Percentiles rank a stretch among this genome's conserved stretches.
Conservation (phyloP, 2,797 vertebrate genomes). For the Semotilus atromaculatus region DNA sequence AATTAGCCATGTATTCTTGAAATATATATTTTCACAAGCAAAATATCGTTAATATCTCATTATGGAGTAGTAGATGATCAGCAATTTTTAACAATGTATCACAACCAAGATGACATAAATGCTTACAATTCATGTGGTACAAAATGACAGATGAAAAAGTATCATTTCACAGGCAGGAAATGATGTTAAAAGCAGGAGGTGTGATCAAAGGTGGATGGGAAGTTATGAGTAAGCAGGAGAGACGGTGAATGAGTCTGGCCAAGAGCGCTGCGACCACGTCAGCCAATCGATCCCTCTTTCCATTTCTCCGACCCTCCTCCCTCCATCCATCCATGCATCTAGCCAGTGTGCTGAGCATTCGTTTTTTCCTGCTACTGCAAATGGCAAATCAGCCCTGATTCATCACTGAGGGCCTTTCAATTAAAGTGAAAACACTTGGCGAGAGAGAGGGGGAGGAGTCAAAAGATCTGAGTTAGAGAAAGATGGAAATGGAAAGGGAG, state of each 20-base stretch:
- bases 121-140: neutral
- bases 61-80: neutral
- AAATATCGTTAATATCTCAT: neutral
- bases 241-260: slow-evolving; percentile 47
- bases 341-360: slow-evolving; percentile 53
- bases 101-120: neutral
- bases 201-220: slow-evolving; percentile 25
- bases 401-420: slow-evolving; percentile 55
- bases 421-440: slow-evolving; percentile 47
- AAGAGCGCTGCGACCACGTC: slow-evolving; percentile 74
- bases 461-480: slow-evolving; percentile 12
- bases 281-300: slow-evolving; percentile 50
- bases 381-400: slow-evolving; percentile 60
- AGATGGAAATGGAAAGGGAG: neutral
- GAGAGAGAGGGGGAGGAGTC: slow-evolving; percentile 2
- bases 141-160: neutral
- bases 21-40: neutral
- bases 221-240: slow-evolving; percentile 40
- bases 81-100: slow-evolving; percentile 4
- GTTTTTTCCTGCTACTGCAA: slow-evolving; percentile 50
- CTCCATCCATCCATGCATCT: slow-evolving; percentile 42
- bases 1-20: neutral
- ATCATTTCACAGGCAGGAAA: slow-evolving; percentile 20
- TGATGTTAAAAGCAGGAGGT: slow-evolving; percentile 33
- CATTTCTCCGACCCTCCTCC: slow-evolving; percentile 30